Base-by-base conservation (phyloP, 2,797 vertebrate species). In the Chaetodon trifasciatus region DNA sequence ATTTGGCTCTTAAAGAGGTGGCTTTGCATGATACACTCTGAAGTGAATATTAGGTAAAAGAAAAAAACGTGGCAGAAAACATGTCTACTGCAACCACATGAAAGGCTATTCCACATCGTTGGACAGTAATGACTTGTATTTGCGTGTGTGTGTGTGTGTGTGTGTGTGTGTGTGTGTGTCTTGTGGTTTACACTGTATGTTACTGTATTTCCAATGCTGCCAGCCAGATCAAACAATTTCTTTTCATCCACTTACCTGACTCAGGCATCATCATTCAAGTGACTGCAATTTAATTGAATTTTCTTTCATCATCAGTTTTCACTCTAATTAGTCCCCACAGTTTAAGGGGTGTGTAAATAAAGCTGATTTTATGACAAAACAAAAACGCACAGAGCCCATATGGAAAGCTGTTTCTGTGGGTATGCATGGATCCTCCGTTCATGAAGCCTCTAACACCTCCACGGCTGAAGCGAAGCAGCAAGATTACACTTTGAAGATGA, bases 301-400 rank as follows among this genome's bases (percentile, higher is more conserved):
- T 86, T 81, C 82, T 89, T 92, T 88, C 70, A 84, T 89, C 87
- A 89, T 93, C 88, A 92, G 85, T 94, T 93, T 86, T 88, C 83
- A 62, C 56, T 88, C 88, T 93, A 95, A 96, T 96, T 94, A 94
- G 89, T 93, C 87, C 84, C 77, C 65, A 56, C 86, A 81, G 84
- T 94, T 92, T 93, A 93, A 94, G 91, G 91, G 80, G 86, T 64
- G 82, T 87, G 88, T 88, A 94, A 93, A 95, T 93, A 88, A 94
- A 88, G 91, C 88, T 56, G 75, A 92, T 91, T 89, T 88, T 90
- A 91, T 83, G 74, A 78, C 53, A 66, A 88, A 90, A 88, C 84
- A 90, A 89, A 92, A 90, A 78, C 70, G 70, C 70, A 40, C 17
- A 21, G 46, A 74, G 73, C 46, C 47, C 56, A 23, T 55, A 40